Evolutionary conservation across 1,140 invertebrate genomes (phyloP).

Genomic region (Drosophila kurseongensis): DNA sequence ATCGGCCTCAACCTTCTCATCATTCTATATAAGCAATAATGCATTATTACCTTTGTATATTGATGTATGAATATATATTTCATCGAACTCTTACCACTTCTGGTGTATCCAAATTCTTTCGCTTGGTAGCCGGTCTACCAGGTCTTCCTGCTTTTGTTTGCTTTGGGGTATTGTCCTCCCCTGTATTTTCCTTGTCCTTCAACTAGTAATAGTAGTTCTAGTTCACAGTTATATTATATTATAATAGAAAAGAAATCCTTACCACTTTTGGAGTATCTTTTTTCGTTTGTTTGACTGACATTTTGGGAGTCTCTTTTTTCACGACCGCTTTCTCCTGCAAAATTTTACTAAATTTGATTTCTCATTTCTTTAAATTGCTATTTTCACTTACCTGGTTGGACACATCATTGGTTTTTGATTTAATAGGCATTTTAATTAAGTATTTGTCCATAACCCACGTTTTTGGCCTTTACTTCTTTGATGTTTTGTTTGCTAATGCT

Average conservation of each 20-base stretch:
- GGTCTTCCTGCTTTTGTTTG: conserved; percentile 10
- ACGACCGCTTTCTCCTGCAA: conserved; percentile 8
- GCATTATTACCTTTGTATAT: not conserved
- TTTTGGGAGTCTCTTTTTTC: conserved; percentile 32
- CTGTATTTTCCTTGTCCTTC: conserved; percentile 31
- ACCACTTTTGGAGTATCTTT: conserved; percentile 16
- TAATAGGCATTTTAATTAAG: conserved; percentile 57
- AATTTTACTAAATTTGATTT: not conserved
- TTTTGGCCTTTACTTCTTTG: not conserved
- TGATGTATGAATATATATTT: too few species aligned
- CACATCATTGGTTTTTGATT: conserved; percentile 19
- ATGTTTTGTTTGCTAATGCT: conserved; percentile 19
- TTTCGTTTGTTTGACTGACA: not conserved
- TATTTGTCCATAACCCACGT: conserved; percentile 56
- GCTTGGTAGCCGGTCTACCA: conserved; percentile 24
- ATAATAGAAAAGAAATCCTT: not conserved
- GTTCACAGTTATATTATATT: not conserved
- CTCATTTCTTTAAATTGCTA: rapidly evolving
- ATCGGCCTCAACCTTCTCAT: conserved; percentile 39
- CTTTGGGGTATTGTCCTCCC: conserved; percentile 33
- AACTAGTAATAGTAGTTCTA: not conserved
- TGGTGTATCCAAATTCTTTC: conserved; percentile 54
- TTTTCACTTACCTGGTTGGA: conserved; percentile 21
- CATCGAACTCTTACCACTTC: conserved; percentile 44
- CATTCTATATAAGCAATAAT: conserved; percentile 13